Conservation (phyloP, 2,888 invertebrate genomes). For the Horisme vitalbata region DNA sequence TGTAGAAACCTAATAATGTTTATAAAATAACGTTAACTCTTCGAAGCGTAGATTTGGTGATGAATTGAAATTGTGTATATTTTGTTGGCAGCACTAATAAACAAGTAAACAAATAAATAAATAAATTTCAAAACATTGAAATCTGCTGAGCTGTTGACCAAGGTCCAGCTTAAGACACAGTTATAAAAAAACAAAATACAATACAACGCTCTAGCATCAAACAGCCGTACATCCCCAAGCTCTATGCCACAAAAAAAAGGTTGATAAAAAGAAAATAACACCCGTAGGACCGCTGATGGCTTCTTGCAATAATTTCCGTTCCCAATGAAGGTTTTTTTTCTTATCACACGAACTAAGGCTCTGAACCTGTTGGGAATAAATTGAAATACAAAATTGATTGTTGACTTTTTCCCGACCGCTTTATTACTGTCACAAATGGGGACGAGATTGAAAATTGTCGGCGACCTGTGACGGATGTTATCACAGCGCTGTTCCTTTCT, state of each 20-base stretch:
- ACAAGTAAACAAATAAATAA: no score
- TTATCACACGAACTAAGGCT: constrained; percentile 82
- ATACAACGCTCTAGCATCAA: background rate
- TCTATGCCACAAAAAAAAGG: constrained; percentile 39
- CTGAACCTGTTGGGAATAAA: constrained; percentile 82
- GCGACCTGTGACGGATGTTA: constrained; percentile 58
- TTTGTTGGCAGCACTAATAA: no score
- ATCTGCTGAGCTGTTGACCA: no score
- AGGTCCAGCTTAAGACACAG: no score
- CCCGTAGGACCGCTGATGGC: constrained; percentile 73
- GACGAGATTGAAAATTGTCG: constrained; percentile 79
- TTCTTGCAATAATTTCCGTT: constrained; percentile 84
- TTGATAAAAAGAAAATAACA: constrained; percentile 41
- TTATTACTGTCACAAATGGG: constrained; percentile 83
- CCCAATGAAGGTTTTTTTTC: constrained; percentile 81
- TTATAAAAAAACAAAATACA: no score
- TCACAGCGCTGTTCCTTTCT: constrained; percentile 53
- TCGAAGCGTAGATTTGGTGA: no score
- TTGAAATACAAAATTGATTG: constrained; percentile 84
- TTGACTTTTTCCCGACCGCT: constrained; percentile 79
- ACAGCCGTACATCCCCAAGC: background rate
- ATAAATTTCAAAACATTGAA: no score
- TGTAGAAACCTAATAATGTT: no score
- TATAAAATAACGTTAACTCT: no score
- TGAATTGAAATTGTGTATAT: no score